Evolutionary conservation across 2,797 vertebrate genomes (phyloP).

Genomic region (Oreortyx pictus): DNA sequence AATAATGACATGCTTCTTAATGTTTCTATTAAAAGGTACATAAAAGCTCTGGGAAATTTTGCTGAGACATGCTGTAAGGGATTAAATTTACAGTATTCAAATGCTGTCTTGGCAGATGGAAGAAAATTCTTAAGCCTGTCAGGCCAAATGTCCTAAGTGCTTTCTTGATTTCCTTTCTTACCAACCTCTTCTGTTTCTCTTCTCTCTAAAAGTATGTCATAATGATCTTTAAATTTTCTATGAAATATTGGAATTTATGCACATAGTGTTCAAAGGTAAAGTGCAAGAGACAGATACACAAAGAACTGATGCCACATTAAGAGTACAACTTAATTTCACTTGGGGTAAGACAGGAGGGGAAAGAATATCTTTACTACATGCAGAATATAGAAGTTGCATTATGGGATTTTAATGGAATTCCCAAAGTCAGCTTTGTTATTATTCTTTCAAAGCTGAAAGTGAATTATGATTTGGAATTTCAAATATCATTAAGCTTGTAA

Average conservation of each 20-base stretch:
- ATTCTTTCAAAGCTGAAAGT: background rate
- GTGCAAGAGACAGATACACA: background rate
- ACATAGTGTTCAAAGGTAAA: background rate
- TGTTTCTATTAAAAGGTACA: background rate
- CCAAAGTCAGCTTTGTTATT: background rate
- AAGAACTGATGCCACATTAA: background rate
- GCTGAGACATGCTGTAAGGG: background rate
- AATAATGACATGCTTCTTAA: background rate
- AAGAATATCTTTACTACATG: background rate
- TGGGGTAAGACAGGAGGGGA: background rate
- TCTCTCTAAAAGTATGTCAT: background rate
- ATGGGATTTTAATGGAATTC: background rate
- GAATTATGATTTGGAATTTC: background rate
- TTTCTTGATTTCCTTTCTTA: background rate
- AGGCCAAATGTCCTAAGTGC: background rate
- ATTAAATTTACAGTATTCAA: slow-evolving; percentile 16
- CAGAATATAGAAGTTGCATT: background rate
- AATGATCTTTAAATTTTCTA: background rate
- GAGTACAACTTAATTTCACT: background rate
- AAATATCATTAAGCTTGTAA: background rate
- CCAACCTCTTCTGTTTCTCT: background rate
- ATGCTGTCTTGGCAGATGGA: background rate
- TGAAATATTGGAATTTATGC: background rate
- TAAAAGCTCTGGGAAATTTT: background rate
- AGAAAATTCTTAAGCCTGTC: background rate